Percentiles rank a stretch among this genome's conserved stretches.
These are phyloP conservation scores for Pomacea maculata DNA, from an alignment of 1,140 invertebrate genomes.

Conservation along the genomic window DNA sequence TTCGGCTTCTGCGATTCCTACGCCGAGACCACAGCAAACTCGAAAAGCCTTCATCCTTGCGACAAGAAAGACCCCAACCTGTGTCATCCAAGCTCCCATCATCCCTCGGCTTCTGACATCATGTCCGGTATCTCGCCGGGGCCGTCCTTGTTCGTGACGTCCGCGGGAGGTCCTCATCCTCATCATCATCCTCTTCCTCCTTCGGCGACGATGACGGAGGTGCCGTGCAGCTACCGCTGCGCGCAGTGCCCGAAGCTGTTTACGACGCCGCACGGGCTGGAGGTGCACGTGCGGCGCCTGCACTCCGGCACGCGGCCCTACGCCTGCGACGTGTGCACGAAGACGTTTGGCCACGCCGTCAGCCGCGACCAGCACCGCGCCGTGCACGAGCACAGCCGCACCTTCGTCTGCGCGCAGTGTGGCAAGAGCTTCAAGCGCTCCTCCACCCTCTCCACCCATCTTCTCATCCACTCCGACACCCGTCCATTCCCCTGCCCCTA, in stretches of 20 bases:
- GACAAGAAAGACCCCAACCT: neutral
- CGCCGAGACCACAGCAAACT: neutral
- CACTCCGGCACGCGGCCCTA: constrained; percentile 95
- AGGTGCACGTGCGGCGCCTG: constrained; percentile 88
- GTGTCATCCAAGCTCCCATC: neutral
- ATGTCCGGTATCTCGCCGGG: neutral
- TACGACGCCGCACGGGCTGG: constrained; percentile 91
- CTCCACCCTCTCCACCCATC: constrained; percentile 96
- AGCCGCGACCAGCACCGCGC: constrained; percentile 89
- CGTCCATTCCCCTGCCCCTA: constrained; percentile 66
- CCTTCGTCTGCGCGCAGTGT: constrained; percentile 96
- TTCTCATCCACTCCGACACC: constrained; percentile 98
- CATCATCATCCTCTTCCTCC: constrained; percentile 4
- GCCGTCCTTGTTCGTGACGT: neutral
- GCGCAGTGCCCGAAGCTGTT: constrained; percentile 98
- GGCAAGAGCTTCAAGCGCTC: constrained; percentile 98
- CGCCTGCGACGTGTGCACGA: constrained; percentile 95
- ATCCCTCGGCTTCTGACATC: neutral
- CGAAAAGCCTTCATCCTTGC: neutral
- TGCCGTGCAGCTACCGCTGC: constrained; percentile 81
- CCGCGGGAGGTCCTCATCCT: neutral
- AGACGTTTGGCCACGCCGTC: constrained; percentile 97
- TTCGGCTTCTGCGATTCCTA: neutral
- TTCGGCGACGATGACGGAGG: neutral
- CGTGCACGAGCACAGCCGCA: constrained; percentile 93